Base-by-base conservation (phyloP, 2,113 vertebrate genomes). In the Ramphastos sulfuratus region DNA sequence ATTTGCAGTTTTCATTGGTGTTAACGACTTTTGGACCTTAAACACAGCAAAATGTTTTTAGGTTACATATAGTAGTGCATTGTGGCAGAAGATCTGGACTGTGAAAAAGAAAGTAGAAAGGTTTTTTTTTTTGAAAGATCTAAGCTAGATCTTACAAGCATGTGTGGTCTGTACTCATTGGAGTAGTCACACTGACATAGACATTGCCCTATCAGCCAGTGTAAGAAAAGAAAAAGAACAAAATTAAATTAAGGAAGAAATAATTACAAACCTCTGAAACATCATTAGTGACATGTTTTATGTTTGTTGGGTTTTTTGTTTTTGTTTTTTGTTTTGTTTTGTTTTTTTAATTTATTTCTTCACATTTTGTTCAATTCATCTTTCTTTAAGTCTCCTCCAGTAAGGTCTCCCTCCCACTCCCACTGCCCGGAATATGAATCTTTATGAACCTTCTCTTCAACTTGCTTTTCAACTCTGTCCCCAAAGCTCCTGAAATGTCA, bases 401-500 rank as follows among this genome's bases (percentile, higher is more conserved):
- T 50, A 95, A 90, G 18, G n/a, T 80, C 17, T 78, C 44, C 35
- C 76, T 94, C 72, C 82, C 58, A 77, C 61, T 85, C 65, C 21
- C 54, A 81, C 79, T 0, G 1, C 75, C 79, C 91, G 59, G 61
- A 94, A 94, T 55, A 83, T 39, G 58, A 91, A 88, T 75, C 84
- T 84, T 88, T 46, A 73, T 39, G 27, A 58, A 76, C 39, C 89
- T 94, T 64, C 81, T 91, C 59, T 94, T 91, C 74, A 79, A 89
- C 85, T 94, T 89, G 87, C 66, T 71, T 87, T 92, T 93, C 86
- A 92, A 88, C 86, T 87, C 85, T 90, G 78, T 92, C 78, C 75
- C 69, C 56, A 93, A 74, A 95, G 91, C 82, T 92, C 65, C 78
- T 94, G 92, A 94, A 91, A 93, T 93, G 91, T 90, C 85, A 83